Conservation (phyloP, 1,140 invertebrate genomes). For the Agrilus planipennis region DNA sequence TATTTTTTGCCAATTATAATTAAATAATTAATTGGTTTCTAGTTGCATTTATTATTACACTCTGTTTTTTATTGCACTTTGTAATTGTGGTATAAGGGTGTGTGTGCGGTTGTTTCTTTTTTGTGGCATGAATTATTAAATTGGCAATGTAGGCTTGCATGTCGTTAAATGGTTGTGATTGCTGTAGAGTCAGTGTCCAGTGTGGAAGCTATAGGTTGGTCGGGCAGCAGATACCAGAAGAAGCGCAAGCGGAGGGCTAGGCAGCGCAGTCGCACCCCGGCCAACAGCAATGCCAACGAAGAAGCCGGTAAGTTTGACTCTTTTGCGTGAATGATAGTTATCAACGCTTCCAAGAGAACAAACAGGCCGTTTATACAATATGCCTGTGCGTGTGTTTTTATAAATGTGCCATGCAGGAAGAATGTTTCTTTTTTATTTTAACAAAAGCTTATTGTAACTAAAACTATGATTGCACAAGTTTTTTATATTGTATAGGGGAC, state of each 20-base stretch:
- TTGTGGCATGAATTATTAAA: too few relatives aligned
- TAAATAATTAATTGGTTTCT: too few relatives aligned
- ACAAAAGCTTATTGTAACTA: neutral
- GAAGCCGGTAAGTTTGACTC: neutral
- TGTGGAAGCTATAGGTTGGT: slow-evolving; percentile 44
- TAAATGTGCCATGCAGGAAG: neutral
- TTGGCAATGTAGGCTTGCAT: slow-evolving; percentile 15
- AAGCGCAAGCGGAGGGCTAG: slow-evolving; percentile 30
- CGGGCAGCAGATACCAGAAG: slow-evolving; percentile 32
- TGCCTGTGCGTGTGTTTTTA: neutral
- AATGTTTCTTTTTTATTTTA: neutral
- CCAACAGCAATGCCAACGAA: neutral
- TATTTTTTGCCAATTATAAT: too few relatives aligned
- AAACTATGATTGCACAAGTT: neutral
- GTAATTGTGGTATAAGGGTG: too few relatives aligned
- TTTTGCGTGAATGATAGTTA: slow-evolving; percentile 9
- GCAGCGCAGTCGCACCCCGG: slow-evolving; percentile 18
- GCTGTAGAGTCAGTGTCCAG: slow-evolving; percentile 45
- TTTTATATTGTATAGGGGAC: neutral
- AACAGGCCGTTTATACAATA: neutral
- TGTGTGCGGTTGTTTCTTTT: too few relatives aligned
- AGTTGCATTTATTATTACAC: too few relatives aligned
- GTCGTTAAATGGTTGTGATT: too few relatives aligned
- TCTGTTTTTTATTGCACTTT: too few relatives aligned
- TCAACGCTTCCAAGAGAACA: neutral